phyloP scores from a whole-genome alignment of 2,797 vertebrate species.

The Corythornis leucogaster region DNA sequence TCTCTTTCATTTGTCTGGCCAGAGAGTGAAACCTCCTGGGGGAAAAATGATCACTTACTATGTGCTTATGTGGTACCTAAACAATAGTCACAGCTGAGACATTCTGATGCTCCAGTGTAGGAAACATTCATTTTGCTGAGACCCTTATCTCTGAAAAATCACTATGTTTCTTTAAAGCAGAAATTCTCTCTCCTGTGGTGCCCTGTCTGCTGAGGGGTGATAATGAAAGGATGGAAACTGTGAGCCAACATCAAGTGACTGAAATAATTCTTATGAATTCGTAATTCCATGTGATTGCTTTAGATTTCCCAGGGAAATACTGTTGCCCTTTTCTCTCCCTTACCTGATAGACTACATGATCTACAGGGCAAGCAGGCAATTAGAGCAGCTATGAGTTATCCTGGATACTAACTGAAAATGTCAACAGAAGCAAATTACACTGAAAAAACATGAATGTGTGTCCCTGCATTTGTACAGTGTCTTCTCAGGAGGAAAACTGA shows the following conservation, averaged over 20 bases:
- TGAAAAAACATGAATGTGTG: not conserved
- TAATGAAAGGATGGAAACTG: conserved; percentile 6
- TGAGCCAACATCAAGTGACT: conserved; percentile 17
- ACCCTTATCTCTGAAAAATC: not conserved
- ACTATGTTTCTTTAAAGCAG: not conserved
- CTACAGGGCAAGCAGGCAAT: conserved; percentile 7
- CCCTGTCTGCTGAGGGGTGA: not conserved
- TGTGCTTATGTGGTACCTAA: not conserved
- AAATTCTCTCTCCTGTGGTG: not conserved
- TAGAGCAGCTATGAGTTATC: not conserved
- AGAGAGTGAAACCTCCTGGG: not conserved
- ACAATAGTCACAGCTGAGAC: not conserved
- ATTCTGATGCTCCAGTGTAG: not conserved
- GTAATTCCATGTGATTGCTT: conserved; percentile 24
- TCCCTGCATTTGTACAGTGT: not conserved
- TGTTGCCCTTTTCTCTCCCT: not conserved
- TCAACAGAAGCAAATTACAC: conserved; percentile 25
- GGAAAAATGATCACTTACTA: not conserved
- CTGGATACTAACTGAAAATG: conserved; percentile 27
- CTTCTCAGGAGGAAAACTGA: not conserved
- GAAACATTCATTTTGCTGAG: not conserved
- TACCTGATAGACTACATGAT: not conserved
- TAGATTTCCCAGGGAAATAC: conserved; percentile 19
- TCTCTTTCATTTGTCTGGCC: not conserved
- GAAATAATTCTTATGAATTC: conserved; percentile 14